Conservation (phyloP, 1,140 invertebrate species). For the Mizuhopecten yessoensis region DNA sequence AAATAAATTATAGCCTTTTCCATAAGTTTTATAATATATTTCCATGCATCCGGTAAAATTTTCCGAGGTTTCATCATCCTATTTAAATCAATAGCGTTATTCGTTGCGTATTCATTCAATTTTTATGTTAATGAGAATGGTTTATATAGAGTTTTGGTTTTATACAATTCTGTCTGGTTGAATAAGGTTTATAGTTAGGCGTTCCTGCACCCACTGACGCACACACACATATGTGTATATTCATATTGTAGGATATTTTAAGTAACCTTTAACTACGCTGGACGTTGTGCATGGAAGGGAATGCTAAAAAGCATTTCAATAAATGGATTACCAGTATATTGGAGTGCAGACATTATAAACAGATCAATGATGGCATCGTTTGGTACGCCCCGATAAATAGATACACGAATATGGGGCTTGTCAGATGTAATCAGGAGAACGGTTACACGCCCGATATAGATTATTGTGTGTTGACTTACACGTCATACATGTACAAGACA, state of each 20-base stretch:
- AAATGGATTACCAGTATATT: constrained; percentile 35
- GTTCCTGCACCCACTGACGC: background rate
- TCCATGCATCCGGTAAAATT: too few relatives aligned
- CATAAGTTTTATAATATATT: too few relatives aligned
- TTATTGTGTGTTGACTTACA: background rate
- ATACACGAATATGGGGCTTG: background rate
- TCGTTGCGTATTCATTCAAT: too few relatives aligned
- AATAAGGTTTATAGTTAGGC: background rate
- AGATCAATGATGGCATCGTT: background rate
- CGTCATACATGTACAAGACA: background rate
- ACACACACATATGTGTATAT: background rate
- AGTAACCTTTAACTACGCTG: constrained; percentile 30
- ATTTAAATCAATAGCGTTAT: too few relatives aligned
- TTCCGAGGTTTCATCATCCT: too few relatives aligned
- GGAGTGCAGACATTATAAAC: background rate
- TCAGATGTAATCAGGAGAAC: constrained; percentile 11
- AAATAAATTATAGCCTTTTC: too few relatives aligned
- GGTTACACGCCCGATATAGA: background rate
- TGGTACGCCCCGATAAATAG: background rate
- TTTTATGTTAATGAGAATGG: too few relatives aligned
- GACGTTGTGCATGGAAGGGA: constrained; percentile 23
- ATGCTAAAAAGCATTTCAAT: constrained; percentile 33
- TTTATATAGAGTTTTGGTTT: too few relatives aligned
- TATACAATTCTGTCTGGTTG: background rate
- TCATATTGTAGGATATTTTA: background rate